phyloP scores from a whole-genome alignment of 1,140 invertebrate genomes.

The Harpegnathos saltator region DNA sequence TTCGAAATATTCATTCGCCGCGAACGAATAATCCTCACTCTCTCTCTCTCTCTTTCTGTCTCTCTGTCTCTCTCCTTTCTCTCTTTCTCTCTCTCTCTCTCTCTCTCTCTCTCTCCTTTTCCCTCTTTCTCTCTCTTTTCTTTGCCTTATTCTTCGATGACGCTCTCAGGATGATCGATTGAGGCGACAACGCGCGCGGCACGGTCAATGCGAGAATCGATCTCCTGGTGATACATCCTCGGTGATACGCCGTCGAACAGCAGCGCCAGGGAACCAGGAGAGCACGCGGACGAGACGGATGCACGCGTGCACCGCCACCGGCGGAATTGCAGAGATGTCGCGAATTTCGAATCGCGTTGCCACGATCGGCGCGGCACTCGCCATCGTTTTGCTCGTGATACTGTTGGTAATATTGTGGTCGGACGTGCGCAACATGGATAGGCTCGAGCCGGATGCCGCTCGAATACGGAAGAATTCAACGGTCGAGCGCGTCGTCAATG shows the following conservation, averaged over 20 bases:
- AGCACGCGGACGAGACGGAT: conserved; percentile 28
- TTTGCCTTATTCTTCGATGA: background rate
- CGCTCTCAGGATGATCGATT: conserved; percentile 60
- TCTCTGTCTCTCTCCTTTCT: background rate
- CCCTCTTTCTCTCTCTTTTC: too few species aligned
- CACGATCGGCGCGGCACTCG: conserved; percentile 63
- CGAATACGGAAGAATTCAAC: conserved; percentile 27
- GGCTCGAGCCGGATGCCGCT: background rate
- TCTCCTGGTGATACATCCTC: background rate
- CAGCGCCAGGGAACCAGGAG: conserved; percentile 14
- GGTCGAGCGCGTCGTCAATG: conserved; percentile 6
- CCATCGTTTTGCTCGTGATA: conserved; percentile 69
- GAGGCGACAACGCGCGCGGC: conserved; percentile 11
- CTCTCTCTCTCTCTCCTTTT: too few species aligned
- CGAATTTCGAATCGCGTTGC: conserved; percentile 68
- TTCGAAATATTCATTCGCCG: conserved; percentile 53
- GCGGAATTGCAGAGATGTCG: conserved; percentile 69
- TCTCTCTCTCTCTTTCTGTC: background rate
- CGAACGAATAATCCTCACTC: conserved; percentile 39
- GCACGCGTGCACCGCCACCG: conserved; percentile 7
- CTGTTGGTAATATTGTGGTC: conserved; percentile 73
- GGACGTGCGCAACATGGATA: conserved; percentile 46
- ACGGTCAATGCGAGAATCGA: conserved; percentile 10
- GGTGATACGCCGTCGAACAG: background rate
- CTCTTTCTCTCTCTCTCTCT: too few species aligned